Evolutionary conservation across 2,797 vertebrate species (phyloP), one percentile per base, ranked within the genome.

Genomic region (Hippoglossus hippoglossus): DNA sequence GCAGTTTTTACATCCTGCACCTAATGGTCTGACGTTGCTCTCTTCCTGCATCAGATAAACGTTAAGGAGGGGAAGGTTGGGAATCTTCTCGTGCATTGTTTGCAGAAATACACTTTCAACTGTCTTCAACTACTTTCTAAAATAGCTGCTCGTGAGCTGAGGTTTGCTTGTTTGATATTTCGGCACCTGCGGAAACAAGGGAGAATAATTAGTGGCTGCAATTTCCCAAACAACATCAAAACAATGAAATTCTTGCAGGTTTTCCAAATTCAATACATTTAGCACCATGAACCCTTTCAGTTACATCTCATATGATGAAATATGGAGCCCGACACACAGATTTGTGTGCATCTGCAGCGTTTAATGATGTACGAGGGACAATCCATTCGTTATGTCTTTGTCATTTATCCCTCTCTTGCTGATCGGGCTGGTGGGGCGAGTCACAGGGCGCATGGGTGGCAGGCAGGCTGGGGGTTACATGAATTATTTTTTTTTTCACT

Each of bases 401-500:
- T 82, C 67, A 80, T 83, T 77, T 82, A 74, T 83, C 63, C 54
- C 72, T 62, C 80, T 71, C 72, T 85, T 55, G 77, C 81, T 77
- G 77, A 84, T 75, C 82, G 36, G 64, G 71, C 83, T 65, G 78
- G 78, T 60, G 65, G 80, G 85, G 79, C 59, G 89, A 90, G 82
- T 85, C 86, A 79, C 70, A 62, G 87, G 78, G 82, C 78, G 79
- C 81, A 82, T 89, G 91, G 86, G 90, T 90, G 92, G 88, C 78
- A 79, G 91, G 88, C 78, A 79, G 85, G 85, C 85, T 82, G 89
- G 83, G 89, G 88, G 92, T 82, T 75, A 88, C 85, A 86, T 89
- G 84, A 92, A 91, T 92, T 90, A 83, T 92, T 86, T 58, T 83
- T 81, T 88, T 87, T 92, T 88, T 84, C 81, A 82, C 79, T 84